Evolutionary conservation across 2,888 invertebrate species (phyloP).

Genomic region (Nebria brevicollis): DNA sequence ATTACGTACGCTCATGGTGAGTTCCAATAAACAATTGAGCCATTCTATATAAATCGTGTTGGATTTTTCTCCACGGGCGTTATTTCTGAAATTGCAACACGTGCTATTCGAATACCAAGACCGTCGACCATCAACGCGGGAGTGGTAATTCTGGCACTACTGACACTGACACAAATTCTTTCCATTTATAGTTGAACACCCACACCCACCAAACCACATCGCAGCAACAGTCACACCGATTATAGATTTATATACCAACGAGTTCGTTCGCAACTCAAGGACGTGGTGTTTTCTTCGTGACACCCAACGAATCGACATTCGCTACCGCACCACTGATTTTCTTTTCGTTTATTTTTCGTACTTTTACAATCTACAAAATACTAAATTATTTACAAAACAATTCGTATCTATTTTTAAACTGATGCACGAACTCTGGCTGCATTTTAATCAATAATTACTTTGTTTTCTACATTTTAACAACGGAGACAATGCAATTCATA

Average conservation of each 20-base stretch:
- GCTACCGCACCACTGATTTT: neutral
- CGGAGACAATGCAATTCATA: neutral
- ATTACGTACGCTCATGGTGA: neutral
- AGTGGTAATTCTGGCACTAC: too few species aligned
- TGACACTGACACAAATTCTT: neutral
- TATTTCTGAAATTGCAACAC: neutral
- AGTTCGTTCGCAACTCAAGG: neutral
- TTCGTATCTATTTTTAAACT: neutral
- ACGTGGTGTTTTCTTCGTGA: neutral
- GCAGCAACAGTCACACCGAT: neutral
- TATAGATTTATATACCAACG: neutral
- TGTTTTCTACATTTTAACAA: too few species aligned
- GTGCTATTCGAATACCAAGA: neutral
- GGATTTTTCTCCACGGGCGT: neutral
- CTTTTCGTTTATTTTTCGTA: neutral
- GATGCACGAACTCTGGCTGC: neutral
- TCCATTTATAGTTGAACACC: neutral
- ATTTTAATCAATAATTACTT: neutral
- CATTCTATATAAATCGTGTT: neutral
- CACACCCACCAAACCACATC: neutral
- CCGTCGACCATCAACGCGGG: neutral
- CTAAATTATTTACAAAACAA: neutral
- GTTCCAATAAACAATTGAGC: neutral
- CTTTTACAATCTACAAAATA: neutral
- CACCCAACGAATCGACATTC: neutral